Evolutionary conservation across 2,797 vertebrate species (phyloP).

Genomic region (Protonibea diacanthus): DNA sequence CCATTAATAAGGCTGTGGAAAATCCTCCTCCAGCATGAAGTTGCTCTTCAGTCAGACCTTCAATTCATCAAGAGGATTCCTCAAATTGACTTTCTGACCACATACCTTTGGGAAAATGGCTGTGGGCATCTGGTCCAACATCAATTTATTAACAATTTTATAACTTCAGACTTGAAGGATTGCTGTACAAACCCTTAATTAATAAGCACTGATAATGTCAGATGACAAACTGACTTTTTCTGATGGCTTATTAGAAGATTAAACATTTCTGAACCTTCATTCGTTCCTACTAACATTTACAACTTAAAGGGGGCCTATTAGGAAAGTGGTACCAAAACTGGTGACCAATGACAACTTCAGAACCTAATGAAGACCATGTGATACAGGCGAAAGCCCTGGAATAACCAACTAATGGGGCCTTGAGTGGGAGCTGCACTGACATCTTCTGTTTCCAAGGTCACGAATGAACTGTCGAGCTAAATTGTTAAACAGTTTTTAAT

Average conservation of each 20-base stretch:
- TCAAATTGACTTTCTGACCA: not conserved
- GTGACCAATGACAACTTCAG: not conserved
- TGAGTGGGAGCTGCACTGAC: not conserved
- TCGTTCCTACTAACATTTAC: not conserved
- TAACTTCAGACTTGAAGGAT: not conserved
- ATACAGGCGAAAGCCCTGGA: not conserved
- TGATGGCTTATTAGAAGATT: not conserved
- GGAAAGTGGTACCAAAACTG: not conserved
- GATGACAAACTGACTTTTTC: not conserved
- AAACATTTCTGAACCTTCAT: not conserved
- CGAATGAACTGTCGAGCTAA: not conserved
- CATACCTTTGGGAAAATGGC: not conserved
- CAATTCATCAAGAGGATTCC: not conserved
- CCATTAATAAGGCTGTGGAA: not conserved
- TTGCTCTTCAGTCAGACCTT: not conserved
- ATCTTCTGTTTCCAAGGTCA: slow-evolving; percentile 36
- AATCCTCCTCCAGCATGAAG: not conserved
- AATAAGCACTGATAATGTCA: not conserved
- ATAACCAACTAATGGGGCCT: not conserved
- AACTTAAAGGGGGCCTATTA: not conserved
- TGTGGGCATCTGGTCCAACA: not conserved
- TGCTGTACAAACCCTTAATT: not conserved
- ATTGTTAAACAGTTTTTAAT: slow-evolving; percentile 8
- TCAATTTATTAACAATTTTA: not conserved
- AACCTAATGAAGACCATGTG: not conserved